Percentiles rank a stretch among this genome's conserved stretches.
These are phyloP conservation scores for Phlogophora meticulosa DNA, from an alignment of 2,888 invertebrate genomes.

Conservation along the genomic window DNA sequence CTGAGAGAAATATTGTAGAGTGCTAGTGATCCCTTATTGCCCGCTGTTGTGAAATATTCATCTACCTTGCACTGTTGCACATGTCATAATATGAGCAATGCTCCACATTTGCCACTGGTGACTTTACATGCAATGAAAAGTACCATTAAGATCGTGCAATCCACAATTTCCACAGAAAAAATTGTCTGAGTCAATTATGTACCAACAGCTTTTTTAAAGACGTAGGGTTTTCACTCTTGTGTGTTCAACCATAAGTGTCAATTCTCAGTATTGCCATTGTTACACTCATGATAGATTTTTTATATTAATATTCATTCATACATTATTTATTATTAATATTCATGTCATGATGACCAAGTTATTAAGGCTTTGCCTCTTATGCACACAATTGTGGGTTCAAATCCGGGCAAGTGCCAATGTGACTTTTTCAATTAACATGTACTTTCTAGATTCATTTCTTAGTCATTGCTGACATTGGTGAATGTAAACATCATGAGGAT, in stretches of 20 bases:
- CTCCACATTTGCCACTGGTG: slow-evolving; percentile 7
- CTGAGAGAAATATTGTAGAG: no score
- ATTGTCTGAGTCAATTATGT: slow-evolving; percentile 20
- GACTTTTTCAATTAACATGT: no score
- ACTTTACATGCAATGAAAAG: slow-evolving; percentile 22
- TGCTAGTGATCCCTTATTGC: neutral
- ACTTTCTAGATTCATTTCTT: no score
- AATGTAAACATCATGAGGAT: no score
- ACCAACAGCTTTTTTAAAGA: neutral
- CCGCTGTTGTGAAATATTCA: slow-evolving; percentile 10
- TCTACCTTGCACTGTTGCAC: neutral
- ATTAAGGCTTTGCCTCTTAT: no score
- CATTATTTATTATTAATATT: neutral
- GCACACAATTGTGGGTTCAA: no score
- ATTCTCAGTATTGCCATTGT: neutral
- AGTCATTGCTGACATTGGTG: no score
- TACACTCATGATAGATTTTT: neutral
- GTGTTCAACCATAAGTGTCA: neutral
- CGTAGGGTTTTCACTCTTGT: slow-evolving; percentile 7
- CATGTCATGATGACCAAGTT: no score
- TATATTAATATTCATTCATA: neutral
- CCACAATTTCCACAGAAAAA: slow-evolving; percentile 19
- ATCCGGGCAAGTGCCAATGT: no score
- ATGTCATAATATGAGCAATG: slow-evolving; percentile 25
- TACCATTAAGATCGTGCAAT: neutral